A percentile compares a stretch with the other conserved stretches of the same genome.
phyloP scores from a whole-genome alignment of 2,113 vertebrate species.

The Epinephelus lanceolatus region DNA sequence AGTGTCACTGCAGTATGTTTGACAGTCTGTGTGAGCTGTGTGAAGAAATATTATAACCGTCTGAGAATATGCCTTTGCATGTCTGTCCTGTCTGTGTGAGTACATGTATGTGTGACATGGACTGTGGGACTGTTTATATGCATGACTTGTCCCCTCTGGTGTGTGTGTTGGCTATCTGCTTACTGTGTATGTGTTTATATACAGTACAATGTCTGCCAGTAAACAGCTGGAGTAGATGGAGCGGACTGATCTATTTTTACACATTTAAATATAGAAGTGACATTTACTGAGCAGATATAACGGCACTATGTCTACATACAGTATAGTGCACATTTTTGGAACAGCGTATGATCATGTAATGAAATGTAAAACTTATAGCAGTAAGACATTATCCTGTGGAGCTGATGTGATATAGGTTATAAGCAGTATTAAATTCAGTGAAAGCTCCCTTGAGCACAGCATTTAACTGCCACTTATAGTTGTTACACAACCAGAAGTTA shows the following conservation, averaged over 20 bases:
- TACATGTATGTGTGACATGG: background rate
- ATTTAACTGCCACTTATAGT: background rate
- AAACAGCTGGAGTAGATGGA: background rate
- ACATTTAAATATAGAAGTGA: conserved; percentile 8
- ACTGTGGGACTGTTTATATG: background rate
- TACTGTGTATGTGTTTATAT: background rate
- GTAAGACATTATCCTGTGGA: background rate
- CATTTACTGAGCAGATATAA: conserved; percentile 16
- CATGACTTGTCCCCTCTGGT: background rate
- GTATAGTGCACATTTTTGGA: background rate
- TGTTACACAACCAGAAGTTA: background rate
- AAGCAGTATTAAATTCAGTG: no score
- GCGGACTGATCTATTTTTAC: background rate
- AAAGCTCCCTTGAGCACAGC: background rate
- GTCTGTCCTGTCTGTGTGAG: background rate
- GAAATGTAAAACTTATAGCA: background rate
- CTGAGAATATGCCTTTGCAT: background rate
- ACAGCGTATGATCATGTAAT: background rate
- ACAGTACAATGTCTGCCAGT: background rate
- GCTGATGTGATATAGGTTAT: background rate
- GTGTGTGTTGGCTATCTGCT: background rate
- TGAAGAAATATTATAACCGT: background rate
- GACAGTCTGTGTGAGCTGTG: background rate
- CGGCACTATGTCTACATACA: background rate
- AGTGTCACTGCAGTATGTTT: background rate